Evolutionary conservation across 2,113 vertebrate genomes (phyloP).

Genomic region (Antechinus flavipes): DNA sequence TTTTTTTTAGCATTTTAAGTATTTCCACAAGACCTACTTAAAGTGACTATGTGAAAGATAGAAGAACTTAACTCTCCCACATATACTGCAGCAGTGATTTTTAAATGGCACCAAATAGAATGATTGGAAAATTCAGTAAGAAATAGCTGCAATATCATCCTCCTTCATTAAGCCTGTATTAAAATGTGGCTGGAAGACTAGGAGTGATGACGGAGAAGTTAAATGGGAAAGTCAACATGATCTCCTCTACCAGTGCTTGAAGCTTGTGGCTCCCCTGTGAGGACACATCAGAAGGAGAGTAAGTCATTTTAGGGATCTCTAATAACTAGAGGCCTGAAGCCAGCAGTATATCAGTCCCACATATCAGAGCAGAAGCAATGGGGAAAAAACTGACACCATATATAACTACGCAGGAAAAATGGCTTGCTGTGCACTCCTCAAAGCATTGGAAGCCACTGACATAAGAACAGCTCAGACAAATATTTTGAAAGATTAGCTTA

Average conservation of each 20-base stretch:
- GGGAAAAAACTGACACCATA: neutral
- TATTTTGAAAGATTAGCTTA: neutral
- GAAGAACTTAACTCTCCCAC: neutral
- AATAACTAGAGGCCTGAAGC: neutral
- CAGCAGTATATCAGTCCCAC: neutral
- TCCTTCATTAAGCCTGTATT: neutral
- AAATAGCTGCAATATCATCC: neutral
- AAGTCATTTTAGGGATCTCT: neutral
- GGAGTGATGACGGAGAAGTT: neutral
- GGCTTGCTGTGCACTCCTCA: neutral
- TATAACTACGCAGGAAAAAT: neutral
- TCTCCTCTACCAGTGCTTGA: neutral
- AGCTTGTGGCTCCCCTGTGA: neutral
- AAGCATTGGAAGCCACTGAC: neutral
- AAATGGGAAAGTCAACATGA: neutral
- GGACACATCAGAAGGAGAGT: neutral
- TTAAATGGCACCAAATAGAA: neutral
- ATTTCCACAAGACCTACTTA: neutral
- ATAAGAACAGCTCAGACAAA: neutral
- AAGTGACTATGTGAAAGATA: neutral
- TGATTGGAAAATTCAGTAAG: neutral
- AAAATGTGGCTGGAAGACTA: neutral
- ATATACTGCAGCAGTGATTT: neutral
- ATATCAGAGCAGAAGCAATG: neutral
- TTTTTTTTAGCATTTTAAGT: neutral